Base-by-base conservation (phyloP, 1,140 invertebrate species). In the Calephelis virginiensis region DNA sequence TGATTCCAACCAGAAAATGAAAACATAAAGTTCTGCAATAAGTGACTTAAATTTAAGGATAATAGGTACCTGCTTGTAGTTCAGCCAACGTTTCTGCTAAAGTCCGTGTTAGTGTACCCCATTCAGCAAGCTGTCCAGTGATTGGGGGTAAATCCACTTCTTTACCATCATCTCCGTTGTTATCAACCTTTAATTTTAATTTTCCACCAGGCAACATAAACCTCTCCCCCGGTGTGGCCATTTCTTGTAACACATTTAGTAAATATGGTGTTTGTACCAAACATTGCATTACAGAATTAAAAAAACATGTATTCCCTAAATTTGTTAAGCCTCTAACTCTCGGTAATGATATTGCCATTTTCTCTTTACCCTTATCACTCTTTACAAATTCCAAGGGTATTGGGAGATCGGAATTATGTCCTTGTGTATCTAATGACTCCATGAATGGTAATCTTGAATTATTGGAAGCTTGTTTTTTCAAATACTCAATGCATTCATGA, bases 261-360 rank as follows among this genome's bases (percentile, higher is more conserved):
- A 99, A 92, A 84, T 95, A 96, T 17, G 96, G 95, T 12, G 97
- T 98, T 85, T 97, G 97, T 14, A 95, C 95, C 67, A 99, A 91
- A 86, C 96, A 96, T 85, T 99, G 98, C 92, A 99, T 94, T 5
- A 99, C 97, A 49, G 97, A 96, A 92, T 99, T 99, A 79, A 98
- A 98, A 92, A 98, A 99, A 87, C 98, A 99, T 1, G 98, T 99
- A 83, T 99, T 98, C 66, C 98, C 98, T 84, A 99, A 92, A 93
- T 99, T 99, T 47, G 89, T 88, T 61, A 98, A 89, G 11, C 97
- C 97, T 91, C 94, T 90, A 0, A 94, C 93, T 14, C 93, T 82
- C 0, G 92, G 92, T 66, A 93, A 80, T 56, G 72, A 82, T 37
- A 77, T 73, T 13, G 74, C 74, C 40, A 82, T 78, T 66, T 88